Evolutionary conservation across 2,113 vertebrate genomes (phyloP).

Genomic region (Microcebus murinus): DNA sequence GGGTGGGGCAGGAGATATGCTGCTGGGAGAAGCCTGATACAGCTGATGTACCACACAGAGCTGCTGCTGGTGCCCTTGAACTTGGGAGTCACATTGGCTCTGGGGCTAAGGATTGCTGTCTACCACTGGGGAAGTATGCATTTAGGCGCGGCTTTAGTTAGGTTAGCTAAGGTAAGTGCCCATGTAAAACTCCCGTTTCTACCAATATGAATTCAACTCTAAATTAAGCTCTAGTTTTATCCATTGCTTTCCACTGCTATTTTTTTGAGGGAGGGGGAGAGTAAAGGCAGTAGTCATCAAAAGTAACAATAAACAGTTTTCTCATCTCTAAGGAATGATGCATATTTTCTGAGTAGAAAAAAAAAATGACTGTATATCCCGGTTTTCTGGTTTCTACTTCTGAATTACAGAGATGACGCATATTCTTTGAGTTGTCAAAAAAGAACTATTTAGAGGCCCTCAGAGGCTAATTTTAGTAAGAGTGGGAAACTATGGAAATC

Average conservation of each 20-base stretch:
- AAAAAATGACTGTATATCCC: background rate
- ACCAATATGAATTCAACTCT: background rate
- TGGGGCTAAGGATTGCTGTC: background rate
- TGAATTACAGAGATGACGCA: background rate
- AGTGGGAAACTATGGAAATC: background rate
- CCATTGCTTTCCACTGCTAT: background rate
- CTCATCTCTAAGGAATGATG: background rate
- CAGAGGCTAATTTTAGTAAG: background rate
- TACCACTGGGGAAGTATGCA: background rate
- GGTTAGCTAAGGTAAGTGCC: background rate
- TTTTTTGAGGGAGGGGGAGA: background rate
- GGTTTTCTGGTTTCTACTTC: conserved; percentile 19
- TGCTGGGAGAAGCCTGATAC: background rate
- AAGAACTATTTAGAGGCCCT: background rate
- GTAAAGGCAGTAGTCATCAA: background rate
- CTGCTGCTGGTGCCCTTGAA: background rate
- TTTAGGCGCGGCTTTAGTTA: background rate
- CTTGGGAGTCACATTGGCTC: background rate
- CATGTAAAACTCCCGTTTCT: background rate
- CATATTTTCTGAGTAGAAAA: background rate
- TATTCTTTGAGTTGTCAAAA: conserved; percentile 1
- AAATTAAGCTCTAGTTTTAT: background rate
- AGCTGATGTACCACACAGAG: background rate
- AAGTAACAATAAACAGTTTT: background rate
- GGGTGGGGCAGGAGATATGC: too few relatives aligned